phyloP scores from a whole-genome alignment of 2,797 vertebrate genomes.

The Crocodylus rhombifer region DNA sequence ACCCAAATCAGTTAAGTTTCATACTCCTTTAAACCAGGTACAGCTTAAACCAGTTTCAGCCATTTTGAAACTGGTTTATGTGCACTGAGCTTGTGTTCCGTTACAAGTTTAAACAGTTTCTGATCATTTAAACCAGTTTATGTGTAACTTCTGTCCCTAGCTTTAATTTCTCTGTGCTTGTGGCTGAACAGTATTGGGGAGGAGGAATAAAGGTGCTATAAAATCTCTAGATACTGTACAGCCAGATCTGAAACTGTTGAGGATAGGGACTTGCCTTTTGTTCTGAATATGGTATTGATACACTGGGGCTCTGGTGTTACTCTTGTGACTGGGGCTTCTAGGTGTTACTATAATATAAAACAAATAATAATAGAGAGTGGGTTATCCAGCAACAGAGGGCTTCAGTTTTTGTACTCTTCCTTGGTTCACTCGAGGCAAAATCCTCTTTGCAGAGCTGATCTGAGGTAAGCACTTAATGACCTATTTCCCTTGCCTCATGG shows the following conservation, averaged over 20 bases:
- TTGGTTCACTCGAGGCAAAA: conserved; percentile 29
- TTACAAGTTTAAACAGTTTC: no score
- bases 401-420: neutral
- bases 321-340: neutral
- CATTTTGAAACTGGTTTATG: no score
- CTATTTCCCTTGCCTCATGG: conserved; percentile 22
- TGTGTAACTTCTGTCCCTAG: no score
- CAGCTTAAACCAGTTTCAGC: no score
- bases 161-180: neutral
- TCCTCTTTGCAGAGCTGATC: neutral
- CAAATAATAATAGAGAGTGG: neutral
- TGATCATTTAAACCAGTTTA: no score
- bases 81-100: no score
- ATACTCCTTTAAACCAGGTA: no score
- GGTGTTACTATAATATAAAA: neutral
- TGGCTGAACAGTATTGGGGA: neutral
- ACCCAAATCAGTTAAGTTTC: no score
- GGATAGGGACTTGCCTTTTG: neutral
- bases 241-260: neutral
- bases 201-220: neutral
- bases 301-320: rapidly evolving
- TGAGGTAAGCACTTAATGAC: neutral
- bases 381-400: neutral
- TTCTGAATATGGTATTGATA: neutral
- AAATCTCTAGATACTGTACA: neutral